Conservation (phyloP, 2,113 vertebrate genomes). For the Puma concolor region DNA sequence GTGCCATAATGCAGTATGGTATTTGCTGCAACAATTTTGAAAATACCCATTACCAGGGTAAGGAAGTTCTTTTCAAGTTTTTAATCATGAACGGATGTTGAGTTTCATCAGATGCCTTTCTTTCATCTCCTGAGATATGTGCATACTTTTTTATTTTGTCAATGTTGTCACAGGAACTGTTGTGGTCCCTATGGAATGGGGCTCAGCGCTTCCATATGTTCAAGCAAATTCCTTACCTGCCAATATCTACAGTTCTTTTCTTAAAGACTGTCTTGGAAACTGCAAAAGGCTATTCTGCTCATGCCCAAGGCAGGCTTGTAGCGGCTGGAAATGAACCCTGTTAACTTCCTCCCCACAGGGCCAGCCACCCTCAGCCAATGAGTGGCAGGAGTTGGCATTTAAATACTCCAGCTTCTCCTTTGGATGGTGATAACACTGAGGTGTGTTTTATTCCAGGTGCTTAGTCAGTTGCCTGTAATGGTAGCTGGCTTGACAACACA, state of each 20-base stretch:
- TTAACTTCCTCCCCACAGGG: too few species aligned
- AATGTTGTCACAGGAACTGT: neutral
- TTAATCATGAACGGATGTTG: neutral
- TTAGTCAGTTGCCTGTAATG: too few species aligned
- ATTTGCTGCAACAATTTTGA: neutral
- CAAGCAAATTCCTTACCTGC: neutral
- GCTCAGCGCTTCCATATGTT: too few species aligned
- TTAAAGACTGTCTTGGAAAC: neutral
- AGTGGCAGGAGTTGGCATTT: neutral
- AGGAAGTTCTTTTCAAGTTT: neutral
- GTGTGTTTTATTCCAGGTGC: neutral
- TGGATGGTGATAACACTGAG: neutral
- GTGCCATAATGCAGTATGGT: neutral
- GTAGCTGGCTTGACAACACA: neutral
- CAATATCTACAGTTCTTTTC: neutral
- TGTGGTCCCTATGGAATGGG: neutral
- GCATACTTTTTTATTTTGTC: neutral
- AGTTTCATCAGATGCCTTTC: neutral
- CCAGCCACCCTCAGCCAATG: neutral
- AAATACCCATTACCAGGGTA: neutral
- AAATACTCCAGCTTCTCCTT: neutral
- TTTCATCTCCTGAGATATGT: neutral
- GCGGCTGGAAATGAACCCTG: neutral
- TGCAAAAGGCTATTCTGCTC: neutral
- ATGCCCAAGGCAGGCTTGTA: neutral